Base-by-base conservation (phyloP, 2,888 invertebrate species). In the Chrysolina oricalcia region DNA sequence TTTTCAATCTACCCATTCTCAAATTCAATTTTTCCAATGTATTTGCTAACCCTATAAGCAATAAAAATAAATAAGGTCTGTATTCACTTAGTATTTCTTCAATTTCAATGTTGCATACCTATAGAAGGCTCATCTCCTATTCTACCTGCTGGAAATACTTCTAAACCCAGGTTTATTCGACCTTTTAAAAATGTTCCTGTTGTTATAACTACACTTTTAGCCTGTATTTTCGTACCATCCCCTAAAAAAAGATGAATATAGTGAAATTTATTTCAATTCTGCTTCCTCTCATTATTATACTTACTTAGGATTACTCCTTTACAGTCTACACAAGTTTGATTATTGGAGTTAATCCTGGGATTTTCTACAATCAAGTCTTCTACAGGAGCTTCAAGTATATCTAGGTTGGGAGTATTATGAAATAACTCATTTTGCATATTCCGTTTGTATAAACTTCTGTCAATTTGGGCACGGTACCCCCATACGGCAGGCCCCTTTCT, bases 121-220 rank as follows among this genome's bases (percentile, higher is more conserved):
- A 95, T 92, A 1, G 96, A 92, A 0, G 96, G 93, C 75, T 91
- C 91, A 89, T 96, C 96, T 1, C 94, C 95, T n/a, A 95, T 89
- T 79, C 96, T 90, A 0, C 97, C 97, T 27, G 97, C 97, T 2
- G 95, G 94, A 78, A 90, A 91, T 48, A 91, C 90, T 80, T 94
- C 92, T 78, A 94, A 87, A 0, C 97, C 97, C 72, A 96, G 94
- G 87, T 95, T 95, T 71, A 97, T 97, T 85, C 94, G 92, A 0
- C 95, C 97, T 76, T 95, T 92, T 53, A 97, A 90, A 89, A 97
- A 97, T 0, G 97, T 97, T 3, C 97, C 97, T 0, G 97, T 96
- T 23, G 97, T 96, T 80, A 97, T 91, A 6, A 97, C 92, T 9
- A 97, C 95, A 59, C 93, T 89, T 73, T 91, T 90, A 15, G 93